Percentiles rank a stretch among this genome's conserved stretches.
phyloP scores from a whole-genome alignment of 2,113 vertebrate genomes.

The Delphinus delphis region DNA sequence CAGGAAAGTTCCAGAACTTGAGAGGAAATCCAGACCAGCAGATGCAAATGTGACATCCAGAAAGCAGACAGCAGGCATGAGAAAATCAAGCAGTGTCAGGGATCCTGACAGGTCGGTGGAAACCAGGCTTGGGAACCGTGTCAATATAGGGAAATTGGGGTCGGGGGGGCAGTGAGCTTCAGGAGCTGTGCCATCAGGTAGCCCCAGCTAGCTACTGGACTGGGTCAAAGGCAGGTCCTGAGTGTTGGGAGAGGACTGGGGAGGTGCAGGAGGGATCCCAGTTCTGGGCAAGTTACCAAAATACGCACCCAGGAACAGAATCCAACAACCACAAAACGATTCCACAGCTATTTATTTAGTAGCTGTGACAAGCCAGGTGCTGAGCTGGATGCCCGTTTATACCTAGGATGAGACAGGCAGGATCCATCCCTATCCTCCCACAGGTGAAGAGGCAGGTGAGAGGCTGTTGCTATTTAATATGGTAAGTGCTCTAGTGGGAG shows the following conservation, averaged over 20 bases:
- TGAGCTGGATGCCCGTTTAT: neutral
- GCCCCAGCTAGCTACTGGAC: neutral
- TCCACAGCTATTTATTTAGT: slow-evolving; percentile 62
- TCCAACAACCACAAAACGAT: slow-evolving; percentile 34
- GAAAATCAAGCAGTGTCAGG: neutral
- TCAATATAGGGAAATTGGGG: neutral
- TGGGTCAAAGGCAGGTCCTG: neutral
- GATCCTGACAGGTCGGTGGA: neutral
- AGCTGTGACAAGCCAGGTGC: slow-evolving; percentile 39
- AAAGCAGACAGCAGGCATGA: neutral
- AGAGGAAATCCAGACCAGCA: neutral
- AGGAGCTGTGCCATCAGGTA: neutral
- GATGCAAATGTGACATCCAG: neutral
- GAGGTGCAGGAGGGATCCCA: slow-evolving; percentile 39
- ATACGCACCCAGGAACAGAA: slow-evolving; percentile 15
- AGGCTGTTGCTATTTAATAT: neutral
- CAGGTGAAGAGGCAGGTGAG: neutral
- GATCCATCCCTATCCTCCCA: neutral
- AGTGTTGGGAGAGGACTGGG: neutral
- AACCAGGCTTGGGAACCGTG: neutral
- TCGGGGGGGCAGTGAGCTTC: neutral
- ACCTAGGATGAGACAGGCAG: neutral
- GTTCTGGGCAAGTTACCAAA: slow-evolving; percentile 47
- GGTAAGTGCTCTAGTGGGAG: neutral
- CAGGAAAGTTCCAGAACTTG: neutral